These are phyloP conservation scores for Cenopis cana DNA, from an alignment of 2,888 invertebrate species.

Conservation along the genomic window DNA sequence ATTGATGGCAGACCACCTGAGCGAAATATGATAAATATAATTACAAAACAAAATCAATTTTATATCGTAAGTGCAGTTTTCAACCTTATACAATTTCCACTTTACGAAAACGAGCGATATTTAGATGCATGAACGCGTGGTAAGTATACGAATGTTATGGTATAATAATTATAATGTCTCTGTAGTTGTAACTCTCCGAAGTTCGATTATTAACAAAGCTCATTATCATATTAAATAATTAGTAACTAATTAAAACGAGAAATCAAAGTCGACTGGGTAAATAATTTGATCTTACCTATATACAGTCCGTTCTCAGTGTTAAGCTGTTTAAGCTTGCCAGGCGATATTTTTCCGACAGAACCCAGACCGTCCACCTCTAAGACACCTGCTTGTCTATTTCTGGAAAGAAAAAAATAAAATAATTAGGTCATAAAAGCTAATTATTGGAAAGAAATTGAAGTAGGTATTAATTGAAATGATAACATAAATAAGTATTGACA, in stretches of 20 bases:
- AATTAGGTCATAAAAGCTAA: not conserved
- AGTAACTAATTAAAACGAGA: not conserved
- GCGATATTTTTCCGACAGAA: slow-evolving; percentile 91
- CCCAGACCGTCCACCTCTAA: slow-evolving; percentile 95
- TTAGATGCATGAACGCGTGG: too few species aligned
- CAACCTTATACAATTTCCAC: not conserved
- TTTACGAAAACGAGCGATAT: not conserved
- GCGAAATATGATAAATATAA: slow-evolving; percentile 36
- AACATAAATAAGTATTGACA: too few species aligned
- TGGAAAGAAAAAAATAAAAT: slow-evolving; percentile 65
- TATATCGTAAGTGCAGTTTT: too few species aligned
- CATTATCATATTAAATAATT: too few species aligned
- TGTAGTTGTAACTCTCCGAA: not conserved
- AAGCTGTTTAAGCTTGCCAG: slow-evolving; percentile 92
- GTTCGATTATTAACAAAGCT: not conserved
- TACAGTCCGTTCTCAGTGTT: slow-evolving; percentile 95
- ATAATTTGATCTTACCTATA: slow-evolving; percentile 87
- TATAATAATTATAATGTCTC: not conserved
- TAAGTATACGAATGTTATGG: too few species aligned
- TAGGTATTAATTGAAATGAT: too few species aligned
- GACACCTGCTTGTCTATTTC: slow-evolving; percentile 94
- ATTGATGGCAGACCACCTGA: slow-evolving; percentile 93
- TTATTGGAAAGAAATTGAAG: too few species aligned
- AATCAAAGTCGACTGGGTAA: not conserved
- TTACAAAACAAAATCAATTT: not conserved